Conservation (phyloP, 2,888 invertebrate species). For the Tinea trinotella region DNA sequence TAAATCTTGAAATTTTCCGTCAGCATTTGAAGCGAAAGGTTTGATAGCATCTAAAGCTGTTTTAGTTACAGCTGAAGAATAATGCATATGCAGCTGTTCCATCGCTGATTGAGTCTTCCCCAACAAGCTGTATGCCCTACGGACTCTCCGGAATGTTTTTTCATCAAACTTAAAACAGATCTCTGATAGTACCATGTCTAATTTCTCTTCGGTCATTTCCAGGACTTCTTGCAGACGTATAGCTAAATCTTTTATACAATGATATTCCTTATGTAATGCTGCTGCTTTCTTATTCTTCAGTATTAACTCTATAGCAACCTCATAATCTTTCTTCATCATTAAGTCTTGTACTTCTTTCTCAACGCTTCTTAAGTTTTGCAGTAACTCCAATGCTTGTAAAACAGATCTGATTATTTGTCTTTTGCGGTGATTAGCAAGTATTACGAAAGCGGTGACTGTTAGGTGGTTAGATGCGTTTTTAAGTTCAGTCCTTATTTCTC, state of each 20-base stretch:
- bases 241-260: constrained; percentile 90
- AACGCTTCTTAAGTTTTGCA: constrained; percentile 77
- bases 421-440: constrained; percentile 92
- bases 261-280: constrained; percentile 86
- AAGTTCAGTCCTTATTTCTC: constrained; percentile 79
- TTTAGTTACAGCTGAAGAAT: constrained; percentile 91
- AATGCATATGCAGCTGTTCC: constrained; percentile 96
- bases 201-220: constrained; percentile 90
- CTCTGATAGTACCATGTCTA: constrained; percentile 89
- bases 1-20: constrained; percentile 82
- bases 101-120: constrained; percentile 94
- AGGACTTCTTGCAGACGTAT: constrained; percentile 92
- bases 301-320: constrained; percentile 90
- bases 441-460: constrained; percentile 87
- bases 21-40: constrained; percentile 45
- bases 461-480: constrained; percentile 85
- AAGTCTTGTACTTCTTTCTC: constrained; percentile 88
- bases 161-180: constrained; percentile 83
- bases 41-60: constrained; percentile 77
- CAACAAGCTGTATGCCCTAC: constrained; percentile 88
- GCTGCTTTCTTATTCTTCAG: constrained; percentile 91
- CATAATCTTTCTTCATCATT: constrained; percentile 87
- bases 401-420: constrained; percentile 86
- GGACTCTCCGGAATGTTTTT: constrained; percentile 84
- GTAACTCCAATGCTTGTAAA: constrained; percentile 77